phyloP scores from a whole-genome alignment of 2,113 vertebrate genomes.

The Clarias gariepinus region DNA sequence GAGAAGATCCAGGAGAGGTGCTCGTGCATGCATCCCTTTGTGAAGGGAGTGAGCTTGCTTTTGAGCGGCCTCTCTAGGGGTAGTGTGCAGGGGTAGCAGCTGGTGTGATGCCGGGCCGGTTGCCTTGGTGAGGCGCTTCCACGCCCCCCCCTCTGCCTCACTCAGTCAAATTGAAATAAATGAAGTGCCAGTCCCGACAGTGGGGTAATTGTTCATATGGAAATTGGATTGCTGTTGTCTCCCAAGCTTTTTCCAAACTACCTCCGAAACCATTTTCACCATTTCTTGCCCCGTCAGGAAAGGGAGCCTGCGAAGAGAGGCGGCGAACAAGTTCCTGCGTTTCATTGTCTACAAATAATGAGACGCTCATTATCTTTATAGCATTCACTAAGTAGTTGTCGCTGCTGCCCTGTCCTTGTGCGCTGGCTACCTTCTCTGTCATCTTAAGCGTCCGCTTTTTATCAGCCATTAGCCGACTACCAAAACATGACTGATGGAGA shows the following conservation, averaged over 20 bases:
- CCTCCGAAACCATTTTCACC: conserved; percentile 58
- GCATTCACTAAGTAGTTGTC: conserved; percentile 1
- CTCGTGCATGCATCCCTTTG: background rate
- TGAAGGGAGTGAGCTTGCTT: background rate
- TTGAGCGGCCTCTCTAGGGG: conserved; percentile 32
- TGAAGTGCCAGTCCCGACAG: conserved; percentile 73
- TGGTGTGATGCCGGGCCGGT: conserved; percentile 48
- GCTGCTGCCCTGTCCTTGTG: conserved; percentile 22
- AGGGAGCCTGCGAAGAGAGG: conserved; percentile 17
- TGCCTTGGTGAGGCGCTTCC: conserved; percentile 56
- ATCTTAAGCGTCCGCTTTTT: conserved; percentile 19
- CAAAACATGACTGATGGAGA: conserved; percentile 41
- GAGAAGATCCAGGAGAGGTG: background rate
- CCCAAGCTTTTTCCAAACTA: conserved; percentile 57
- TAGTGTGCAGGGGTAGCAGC: conserved; percentile 35
- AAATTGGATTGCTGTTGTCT: conserved; percentile 73
- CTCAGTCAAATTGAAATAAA: conserved; percentile 79
- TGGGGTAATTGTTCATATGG: conserved; percentile 76
- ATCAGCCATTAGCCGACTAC: conserved; percentile 56
- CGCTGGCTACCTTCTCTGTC: conserved; percentile 52
- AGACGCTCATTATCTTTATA: conserved; percentile 10
- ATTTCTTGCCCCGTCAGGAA: conserved; percentile 35
- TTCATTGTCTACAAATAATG: conserved; percentile 41
- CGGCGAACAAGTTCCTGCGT: conserved; percentile 1
- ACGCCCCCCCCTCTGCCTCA: conserved; percentile 41